Evolutionary conservation across 2,888 invertebrate genomes (phyloP).

Genomic region (Tryphoninae sp.): DNA sequence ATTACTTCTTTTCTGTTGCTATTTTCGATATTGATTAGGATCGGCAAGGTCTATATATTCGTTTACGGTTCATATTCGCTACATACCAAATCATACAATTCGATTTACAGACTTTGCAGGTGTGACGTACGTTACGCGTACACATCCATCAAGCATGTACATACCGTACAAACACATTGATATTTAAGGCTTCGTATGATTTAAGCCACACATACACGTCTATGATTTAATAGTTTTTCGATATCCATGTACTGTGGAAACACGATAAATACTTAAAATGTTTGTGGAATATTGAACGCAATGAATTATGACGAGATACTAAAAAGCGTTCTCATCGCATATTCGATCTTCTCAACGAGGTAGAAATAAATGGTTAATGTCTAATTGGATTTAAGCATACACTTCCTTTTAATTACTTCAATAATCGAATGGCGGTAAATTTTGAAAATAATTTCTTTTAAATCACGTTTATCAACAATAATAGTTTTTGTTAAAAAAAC

Average conservation of each 20-base stretch:
- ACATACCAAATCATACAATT: too few relatives aligned
- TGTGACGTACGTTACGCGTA: too few relatives aligned
- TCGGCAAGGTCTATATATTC: too few relatives aligned
- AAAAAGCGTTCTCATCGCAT: not conserved
- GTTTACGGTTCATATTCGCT: too few relatives aligned
- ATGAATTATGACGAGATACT: not conserved
- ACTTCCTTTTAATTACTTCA: conserved; percentile 24
- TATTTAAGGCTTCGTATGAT: too few relatives aligned
- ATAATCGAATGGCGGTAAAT: conserved; percentile 4
- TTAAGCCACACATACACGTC: not conserved
- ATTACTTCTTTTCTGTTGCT: too few relatives aligned
- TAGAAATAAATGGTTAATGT: conserved; percentile 26
- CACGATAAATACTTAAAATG: not conserved
- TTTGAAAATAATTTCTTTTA: conserved; percentile 4
- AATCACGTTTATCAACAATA: not conserved
- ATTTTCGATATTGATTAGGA: too few relatives aligned
- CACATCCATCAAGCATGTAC: too few relatives aligned
- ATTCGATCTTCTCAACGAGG: not conserved
- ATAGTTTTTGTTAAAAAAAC: not conserved
- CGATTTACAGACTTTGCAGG: too few relatives aligned
- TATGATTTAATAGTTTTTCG: conserved; percentile 22
- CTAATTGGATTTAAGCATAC: conserved; percentile 37
- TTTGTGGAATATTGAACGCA: conserved; percentile 28
- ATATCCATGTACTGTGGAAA: conserved; percentile 1
- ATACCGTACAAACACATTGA: too few relatives aligned